Conservation (phyloP, 2,113 vertebrate species). For the Nerophis lumbriciformis region DNA sequence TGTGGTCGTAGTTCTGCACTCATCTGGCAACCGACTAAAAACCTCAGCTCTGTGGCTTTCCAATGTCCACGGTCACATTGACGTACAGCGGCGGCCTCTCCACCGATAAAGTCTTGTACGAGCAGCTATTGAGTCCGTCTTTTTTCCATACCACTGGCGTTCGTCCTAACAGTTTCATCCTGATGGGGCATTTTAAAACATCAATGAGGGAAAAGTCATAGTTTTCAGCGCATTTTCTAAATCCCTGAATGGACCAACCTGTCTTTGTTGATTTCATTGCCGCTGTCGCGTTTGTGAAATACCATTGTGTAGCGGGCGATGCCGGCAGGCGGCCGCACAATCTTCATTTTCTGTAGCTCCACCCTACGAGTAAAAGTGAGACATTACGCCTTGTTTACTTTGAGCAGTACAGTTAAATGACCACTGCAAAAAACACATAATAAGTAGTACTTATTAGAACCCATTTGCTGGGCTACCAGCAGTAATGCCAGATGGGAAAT, state of each 20-base stretch:
- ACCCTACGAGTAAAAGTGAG: slow-evolving; percentile 70
- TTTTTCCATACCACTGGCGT: slow-evolving; percentile 78
- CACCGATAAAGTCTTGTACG: slow-evolving; percentile 78
- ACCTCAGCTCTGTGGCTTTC: slow-evolving; percentile 53
- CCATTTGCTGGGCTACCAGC: no score
- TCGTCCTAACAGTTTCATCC: slow-evolving; percentile 83
- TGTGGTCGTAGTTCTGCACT: background rate
- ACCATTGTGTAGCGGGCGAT: slow-evolving; percentile 94
- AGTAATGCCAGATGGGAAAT: no score
- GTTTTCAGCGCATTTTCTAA: background rate
- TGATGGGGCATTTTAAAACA: slow-evolving; percentile 40
- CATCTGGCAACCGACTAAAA: background rate
- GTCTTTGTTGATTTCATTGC: slow-evolving; percentile 83
- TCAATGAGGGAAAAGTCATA: background rate
- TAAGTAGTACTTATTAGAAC: no score
- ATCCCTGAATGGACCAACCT: slow-evolving; percentile 70
- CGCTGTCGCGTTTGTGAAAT: slow-evolving; percentile 87
- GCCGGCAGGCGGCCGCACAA: slow-evolving; percentile 75
- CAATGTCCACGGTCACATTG: slow-evolving; percentile 89
- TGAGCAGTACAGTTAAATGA: background rate
- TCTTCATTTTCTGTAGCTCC: slow-evolving; percentile 84
- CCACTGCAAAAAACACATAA: background rate
- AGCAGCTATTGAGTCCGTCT: slow-evolving; percentile 87
- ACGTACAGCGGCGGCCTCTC: slow-evolving; percentile 79
- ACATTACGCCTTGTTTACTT: background rate